These are phyloP conservation scores for Leptothorax acervorum DNA, from an alignment of 2,888 invertebrate species.

Conservation along the genomic window DNA sequence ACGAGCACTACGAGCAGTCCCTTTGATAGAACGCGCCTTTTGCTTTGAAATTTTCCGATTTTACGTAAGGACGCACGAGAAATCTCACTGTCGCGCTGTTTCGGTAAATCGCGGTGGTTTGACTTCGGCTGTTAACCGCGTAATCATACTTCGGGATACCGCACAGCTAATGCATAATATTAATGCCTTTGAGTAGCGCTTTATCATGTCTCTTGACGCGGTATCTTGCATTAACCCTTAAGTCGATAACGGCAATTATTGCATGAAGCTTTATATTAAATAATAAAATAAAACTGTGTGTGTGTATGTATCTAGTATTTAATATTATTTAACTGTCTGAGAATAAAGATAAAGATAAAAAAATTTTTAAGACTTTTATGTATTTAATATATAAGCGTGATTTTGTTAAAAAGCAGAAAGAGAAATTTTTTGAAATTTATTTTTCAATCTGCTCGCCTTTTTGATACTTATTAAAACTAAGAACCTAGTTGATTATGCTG, in stretches of 20 bases:
- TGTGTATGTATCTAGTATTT: background rate
- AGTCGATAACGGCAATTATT: background rate
- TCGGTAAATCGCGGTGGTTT: background rate
- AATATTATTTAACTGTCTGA: background rate
- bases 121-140: background rate
- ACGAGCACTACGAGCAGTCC: constrained; percentile 57
- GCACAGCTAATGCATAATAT: constrained; percentile 14
- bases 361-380: background rate
- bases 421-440: background rate
- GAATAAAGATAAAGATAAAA: background rate
- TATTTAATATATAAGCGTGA: background rate
- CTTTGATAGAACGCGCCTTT: constrained; percentile 60
- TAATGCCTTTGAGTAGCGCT: background rate
- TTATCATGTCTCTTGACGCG: background rate
- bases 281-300: background rate
- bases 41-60: constrained; percentile 42
- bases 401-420: background rate
- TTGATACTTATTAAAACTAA: background rate
- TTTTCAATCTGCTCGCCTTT: background rate
- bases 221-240: background rate
- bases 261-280: background rate
- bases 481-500: background rate
- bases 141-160: background rate
- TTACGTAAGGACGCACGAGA: background rate
- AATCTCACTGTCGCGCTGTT: constrained; percentile 20